These are phyloP conservation scores for Phyllotreta cruciferae DNA, from an alignment of 2,888 invertebrate genomes.

Conservation along the genomic window DNA sequence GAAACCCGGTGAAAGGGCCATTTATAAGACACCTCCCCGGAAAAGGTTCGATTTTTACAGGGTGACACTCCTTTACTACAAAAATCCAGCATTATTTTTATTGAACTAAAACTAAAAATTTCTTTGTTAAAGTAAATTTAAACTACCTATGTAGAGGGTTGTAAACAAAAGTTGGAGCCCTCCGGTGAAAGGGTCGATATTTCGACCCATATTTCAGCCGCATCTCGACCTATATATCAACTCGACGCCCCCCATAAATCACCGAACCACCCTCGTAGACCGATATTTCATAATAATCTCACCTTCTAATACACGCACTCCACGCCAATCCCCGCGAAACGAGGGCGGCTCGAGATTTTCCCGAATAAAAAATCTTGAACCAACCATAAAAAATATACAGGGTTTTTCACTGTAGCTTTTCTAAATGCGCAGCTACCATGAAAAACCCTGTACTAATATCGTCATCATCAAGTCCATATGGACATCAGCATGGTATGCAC, in stretches of 20 bases:
- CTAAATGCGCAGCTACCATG: no score
- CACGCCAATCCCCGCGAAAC: neutral
- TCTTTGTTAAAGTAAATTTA: no score
- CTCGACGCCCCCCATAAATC: constrained; percentile 37
- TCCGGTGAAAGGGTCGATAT: constrained; percentile 16
- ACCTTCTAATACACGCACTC: constrained; percentile 5
- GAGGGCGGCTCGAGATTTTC: neutral
- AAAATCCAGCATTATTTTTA: no score
- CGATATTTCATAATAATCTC: constrained; percentile 13
- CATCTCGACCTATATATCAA: constrained; percentile 41
- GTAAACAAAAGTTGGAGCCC: no score
- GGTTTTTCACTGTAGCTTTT: no score
- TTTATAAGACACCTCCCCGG: constrained; percentile 25
- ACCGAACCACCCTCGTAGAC: constrained; percentile 15
- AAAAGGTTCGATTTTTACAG: constrained; percentile 4
- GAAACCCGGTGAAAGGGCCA: constrained; percentile 21
- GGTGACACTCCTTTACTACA: neutral
- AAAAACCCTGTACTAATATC: no score
- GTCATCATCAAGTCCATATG: no score
- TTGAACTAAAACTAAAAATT: no score
- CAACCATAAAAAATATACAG: no score
- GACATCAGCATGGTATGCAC: no score
- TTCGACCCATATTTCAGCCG: constrained; percentile 43
- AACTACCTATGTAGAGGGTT: no score
- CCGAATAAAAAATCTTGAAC: neutral